phyloP scores from a whole-genome alignment of 2,888 invertebrate species.

The Hyles lineata region DNA sequence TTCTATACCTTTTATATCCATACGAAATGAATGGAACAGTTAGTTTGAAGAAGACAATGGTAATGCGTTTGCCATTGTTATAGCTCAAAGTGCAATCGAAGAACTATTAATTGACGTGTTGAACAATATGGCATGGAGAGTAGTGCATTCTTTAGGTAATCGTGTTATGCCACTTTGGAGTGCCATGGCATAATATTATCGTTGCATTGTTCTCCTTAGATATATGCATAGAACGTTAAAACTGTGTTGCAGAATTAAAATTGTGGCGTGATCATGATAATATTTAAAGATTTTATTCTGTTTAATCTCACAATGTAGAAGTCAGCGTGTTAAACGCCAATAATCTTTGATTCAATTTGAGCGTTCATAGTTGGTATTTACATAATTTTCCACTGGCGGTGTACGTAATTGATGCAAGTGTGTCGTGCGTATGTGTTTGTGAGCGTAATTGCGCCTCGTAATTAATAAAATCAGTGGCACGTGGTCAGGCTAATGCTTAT shows the following conservation, averaged over 20 bases:
- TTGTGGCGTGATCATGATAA: not conserved
- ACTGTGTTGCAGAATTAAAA: not conserved
- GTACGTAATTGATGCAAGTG: not conserved
- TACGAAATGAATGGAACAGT: constrained; percentile 10
- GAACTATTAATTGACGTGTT: constrained; percentile 12
- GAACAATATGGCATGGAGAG: constrained; percentile 20
- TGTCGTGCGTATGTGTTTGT: constrained; percentile 39
- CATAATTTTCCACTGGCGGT: constrained; percentile 2
- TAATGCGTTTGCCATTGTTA: constrained; percentile 17
- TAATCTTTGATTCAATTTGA: not conserved
- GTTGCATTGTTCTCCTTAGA: not conserved
- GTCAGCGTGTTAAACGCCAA: not conserved
- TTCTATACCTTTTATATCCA: not conserved
- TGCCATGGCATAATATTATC: not conserved
- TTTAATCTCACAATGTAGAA: constrained; percentile 11
- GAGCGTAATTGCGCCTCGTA: constrained; percentile 53
- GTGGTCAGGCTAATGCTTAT: constrained; percentile 66
- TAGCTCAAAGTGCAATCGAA: constrained; percentile 16
- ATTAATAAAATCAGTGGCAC: constrained; percentile 62
- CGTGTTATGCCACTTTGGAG: constrained; percentile 21
- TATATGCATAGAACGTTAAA: not conserved
- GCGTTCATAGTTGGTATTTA: not conserved
- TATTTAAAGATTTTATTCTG: not conserved
- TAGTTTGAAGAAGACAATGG: constrained; percentile 5
- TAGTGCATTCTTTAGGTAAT: constrained; percentile 24